Evolutionary conservation across 2,888 invertebrate species (phyloP).

Genomic region (Disparrhopalites patrizii): DNA sequence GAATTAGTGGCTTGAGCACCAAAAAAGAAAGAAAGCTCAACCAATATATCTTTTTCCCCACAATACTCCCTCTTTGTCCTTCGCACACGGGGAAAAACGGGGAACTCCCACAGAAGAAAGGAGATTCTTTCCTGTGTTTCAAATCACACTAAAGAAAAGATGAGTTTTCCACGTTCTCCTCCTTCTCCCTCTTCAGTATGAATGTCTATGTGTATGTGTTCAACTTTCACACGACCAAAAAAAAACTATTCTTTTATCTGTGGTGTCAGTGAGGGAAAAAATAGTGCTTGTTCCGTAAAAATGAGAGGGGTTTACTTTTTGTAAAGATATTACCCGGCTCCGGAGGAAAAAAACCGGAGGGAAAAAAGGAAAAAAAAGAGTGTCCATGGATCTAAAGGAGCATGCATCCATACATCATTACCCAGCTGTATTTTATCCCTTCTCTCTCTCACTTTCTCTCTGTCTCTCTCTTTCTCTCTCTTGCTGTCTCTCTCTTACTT

Average conservation of each 20-base stretch:
- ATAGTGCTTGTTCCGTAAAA: neutral
- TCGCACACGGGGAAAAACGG: no score
- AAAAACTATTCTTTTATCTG: neutral
- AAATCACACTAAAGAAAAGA: neutral
- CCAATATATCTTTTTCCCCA: no score
- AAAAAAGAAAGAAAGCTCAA: no score
- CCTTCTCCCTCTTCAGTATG: neutral
- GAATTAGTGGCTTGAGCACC: no score
- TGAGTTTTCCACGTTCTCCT: no score
- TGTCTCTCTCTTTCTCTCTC: no score
- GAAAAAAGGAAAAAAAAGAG: no score
- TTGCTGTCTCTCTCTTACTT: no score
- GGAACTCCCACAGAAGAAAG: neutral
- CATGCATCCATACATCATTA: neutral
- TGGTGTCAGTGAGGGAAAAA: neutral
- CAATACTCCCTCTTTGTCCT: no score
- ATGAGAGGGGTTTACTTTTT: conserved; percentile 1
- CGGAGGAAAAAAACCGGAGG: no score
- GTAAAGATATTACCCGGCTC: conserved; percentile 2
- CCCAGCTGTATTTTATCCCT: neutral
- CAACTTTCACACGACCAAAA: neutral
- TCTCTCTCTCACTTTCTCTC: no score
- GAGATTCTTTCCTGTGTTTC: neutral
- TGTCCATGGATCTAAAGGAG: conserved; percentile 4
- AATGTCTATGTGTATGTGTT: neutral